Conservation (phyloP, 2,797 vertebrate species). For the Sus cebifrons region DNA sequence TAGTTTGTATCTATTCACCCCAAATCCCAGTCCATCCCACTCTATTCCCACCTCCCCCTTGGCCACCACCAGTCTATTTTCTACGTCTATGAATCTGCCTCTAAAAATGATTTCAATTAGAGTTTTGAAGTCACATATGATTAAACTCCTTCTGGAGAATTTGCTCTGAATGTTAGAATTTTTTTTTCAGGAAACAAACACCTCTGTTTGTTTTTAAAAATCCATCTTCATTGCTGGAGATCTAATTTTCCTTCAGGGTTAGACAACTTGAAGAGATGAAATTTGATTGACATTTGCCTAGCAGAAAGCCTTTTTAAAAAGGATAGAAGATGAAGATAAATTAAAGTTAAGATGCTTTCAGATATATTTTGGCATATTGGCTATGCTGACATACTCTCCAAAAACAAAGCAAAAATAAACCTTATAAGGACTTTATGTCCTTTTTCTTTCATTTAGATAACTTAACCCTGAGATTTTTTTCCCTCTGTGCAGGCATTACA, state of each 20-base stretch:
- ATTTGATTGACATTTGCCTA: slow-evolving; percentile 62
- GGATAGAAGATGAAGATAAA: slow-evolving; percentile 76
- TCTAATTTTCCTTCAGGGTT: slow-evolving; percentile 64
- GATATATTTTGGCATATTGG: slow-evolving; percentile 74
- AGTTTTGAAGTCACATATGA: slow-evolving; percentile 50
- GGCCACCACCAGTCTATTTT: too few relatives aligned
- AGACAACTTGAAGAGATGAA: slow-evolving; percentile 60
- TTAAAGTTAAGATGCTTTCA: slow-evolving; percentile 76
- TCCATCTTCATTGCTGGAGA: slow-evolving; percentile 59
- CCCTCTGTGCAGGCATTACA: slow-evolving; percentile 17
- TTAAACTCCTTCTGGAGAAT: slow-evolving; percentile 65
- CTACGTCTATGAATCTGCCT: not conserved
- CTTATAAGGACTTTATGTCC: slow-evolving; percentile 69
- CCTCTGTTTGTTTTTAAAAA: slow-evolving; percentile 61
- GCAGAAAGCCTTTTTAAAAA: slow-evolving; percentile 59
- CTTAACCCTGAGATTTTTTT: slow-evolving; percentile 55
- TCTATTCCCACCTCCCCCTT: too few relatives aligned
- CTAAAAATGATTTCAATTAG: slow-evolving; percentile 45
- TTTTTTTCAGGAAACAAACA: slow-evolving; percentile 26
- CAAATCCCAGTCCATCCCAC: too few relatives aligned
- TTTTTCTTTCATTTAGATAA: slow-evolving; percentile 45
- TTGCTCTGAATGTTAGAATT: slow-evolving; percentile 5
- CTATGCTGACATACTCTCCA: slow-evolving; percentile 6
- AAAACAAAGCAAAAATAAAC: slow-evolving; percentile 75
- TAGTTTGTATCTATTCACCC: too few relatives aligned